phyloP scores from a whole-genome alignment of 2,888 invertebrate species.

The Pasiphila rectangulata region DNA sequence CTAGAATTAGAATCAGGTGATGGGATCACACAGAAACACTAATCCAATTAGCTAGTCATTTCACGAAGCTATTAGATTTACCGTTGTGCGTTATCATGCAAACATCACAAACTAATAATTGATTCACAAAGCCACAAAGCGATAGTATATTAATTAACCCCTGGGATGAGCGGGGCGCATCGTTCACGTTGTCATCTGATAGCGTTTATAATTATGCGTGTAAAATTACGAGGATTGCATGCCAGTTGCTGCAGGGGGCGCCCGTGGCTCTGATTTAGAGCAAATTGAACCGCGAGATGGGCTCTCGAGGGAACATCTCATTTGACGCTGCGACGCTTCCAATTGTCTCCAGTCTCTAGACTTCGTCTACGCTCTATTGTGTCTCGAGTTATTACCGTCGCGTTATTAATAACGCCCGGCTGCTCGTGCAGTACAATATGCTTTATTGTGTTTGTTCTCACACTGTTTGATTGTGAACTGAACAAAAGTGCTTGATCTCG shows the following conservation, averaged over 20 bases:
- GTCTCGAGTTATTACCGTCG: slow-evolving; percentile 46
- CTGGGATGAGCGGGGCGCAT: slow-evolving; percentile 41
- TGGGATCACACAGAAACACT: neutral
- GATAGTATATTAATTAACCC: slow-evolving; percentile 42
- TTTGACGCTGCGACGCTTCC: slow-evolving; percentile 73
- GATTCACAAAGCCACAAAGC: slow-evolving; percentile 39
- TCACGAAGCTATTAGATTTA: slow-evolving; percentile 19
- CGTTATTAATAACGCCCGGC: slow-evolving; percentile 45
- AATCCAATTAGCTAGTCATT: slow-evolving; percentile 10
- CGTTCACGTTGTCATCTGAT: slow-evolving; percentile 46
- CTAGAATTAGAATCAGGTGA: slow-evolving; percentile 3
- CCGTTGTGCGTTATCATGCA: slow-evolving; percentile 22
- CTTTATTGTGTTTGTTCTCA: slow-evolving; percentile 40
- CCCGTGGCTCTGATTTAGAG: slow-evolving; percentile 67
- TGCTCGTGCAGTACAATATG: slow-evolving; percentile 36
- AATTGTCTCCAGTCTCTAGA: slow-evolving; percentile 67
- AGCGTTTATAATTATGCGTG: slow-evolving; percentile 52
- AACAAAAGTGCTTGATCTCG: slow-evolving; percentile 28
- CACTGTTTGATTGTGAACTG: slow-evolving; percentile 28
- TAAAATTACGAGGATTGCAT: slow-evolving; percentile 49
- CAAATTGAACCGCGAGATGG: slow-evolving; percentile 75
- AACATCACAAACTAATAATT: slow-evolving; percentile 39
- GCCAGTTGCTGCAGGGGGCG: slow-evolving; percentile 39
- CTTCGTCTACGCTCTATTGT: slow-evolving; percentile 54
- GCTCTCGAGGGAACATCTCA: slow-evolving; percentile 68